Evolutionary conservation across 2,888 invertebrate genomes (phyloP).

Genomic region (Galeopsomyia nigrocyanea): DNA sequence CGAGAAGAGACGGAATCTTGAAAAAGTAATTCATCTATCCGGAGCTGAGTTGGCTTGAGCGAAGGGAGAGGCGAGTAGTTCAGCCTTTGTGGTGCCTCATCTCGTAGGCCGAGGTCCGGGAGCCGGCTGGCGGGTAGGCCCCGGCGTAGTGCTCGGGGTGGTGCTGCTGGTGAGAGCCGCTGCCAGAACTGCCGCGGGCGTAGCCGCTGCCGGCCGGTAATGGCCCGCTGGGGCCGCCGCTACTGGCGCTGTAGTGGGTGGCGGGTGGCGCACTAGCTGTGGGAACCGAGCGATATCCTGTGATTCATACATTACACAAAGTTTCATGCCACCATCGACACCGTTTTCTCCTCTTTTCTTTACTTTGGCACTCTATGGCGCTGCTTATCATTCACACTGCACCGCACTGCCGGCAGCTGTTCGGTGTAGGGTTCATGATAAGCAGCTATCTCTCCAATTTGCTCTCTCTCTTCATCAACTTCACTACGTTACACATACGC

Average conservation of each 20-base stretch:
- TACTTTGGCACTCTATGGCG: no score
- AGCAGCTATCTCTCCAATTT: no score
- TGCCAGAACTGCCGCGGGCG: constrained; percentile 15
- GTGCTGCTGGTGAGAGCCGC: constrained; percentile 55
- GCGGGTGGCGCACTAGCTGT: constrained; percentile 70
- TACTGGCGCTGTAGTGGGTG: constrained; percentile 63
- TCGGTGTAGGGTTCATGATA: no score
- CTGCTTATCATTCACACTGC: no score
- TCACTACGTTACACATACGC: no score
- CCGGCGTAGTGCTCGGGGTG: constrained; percentile 79
- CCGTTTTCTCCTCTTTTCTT: no score
- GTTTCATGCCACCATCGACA: constrained; percentile 46
- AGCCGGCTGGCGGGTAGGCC: constrained; percentile 74
- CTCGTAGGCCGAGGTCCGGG: constrained; percentile 75
- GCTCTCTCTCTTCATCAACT: no score
- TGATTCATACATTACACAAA: constrained; percentile 61
- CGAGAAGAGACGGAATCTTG: not conserved
- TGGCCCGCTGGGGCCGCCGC: not conserved
- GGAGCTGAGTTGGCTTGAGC: not conserved
- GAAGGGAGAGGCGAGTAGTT: constrained; percentile 65
- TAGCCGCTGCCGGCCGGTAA: constrained; percentile 10
- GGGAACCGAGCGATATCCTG: constrained; percentile 69
- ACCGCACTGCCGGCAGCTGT: no score
- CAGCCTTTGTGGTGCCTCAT: constrained; percentile 81
- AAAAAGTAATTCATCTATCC: no score